Evolutionary conservation across 2,888 invertebrate species (phyloP), one percentile per base, ranked within the genome.

Genomic region (Philaethria dido): DNA sequence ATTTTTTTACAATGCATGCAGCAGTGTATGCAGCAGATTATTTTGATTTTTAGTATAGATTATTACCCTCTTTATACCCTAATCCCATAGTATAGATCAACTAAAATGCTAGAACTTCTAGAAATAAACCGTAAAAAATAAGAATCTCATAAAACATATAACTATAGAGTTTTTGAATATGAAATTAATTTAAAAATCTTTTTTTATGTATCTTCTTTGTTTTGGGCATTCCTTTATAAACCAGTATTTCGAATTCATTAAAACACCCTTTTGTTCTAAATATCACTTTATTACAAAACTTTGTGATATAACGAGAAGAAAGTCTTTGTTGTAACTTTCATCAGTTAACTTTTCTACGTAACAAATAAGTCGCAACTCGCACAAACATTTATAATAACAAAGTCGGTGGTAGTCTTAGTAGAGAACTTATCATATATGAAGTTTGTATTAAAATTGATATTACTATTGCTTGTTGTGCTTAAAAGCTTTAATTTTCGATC

Each of bases 401-500:
- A 45, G 29, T 60, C 16, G 22, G 13, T 45, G 18, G 18, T 45
- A 45, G 45, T 47, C 59, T 6, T 45, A 20, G 16, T 16, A 22
- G 16, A 59, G 25, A 59, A 44, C 22, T 59, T 16, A 13, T 44
- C 44, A 18, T 44, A 29, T 45, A 18, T 44, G 44, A 59, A 45
- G 29, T 29, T 60, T 18, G 18, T 9, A 29, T n/a, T 14, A 6
- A 29, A 29, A n/a, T 25, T 3, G 39, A 13, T 50, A 29, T 50
- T 22, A 2, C 29, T 9, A n/a, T n/a, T 2, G 44, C 13, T 50
- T 2, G 25, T 25, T 50, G 14, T 3, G 36, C 45, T 55, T 59
- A 67, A 62, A 63, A 39, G 64, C 16, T 68, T 69, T 55, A 64
- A 68, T 72, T 70, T 68, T 61, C 66, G 55, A 54, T 50, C 45